phyloP scores from a whole-genome alignment of 2,888 invertebrate genomes.

The Drosophila histrio region DNA sequence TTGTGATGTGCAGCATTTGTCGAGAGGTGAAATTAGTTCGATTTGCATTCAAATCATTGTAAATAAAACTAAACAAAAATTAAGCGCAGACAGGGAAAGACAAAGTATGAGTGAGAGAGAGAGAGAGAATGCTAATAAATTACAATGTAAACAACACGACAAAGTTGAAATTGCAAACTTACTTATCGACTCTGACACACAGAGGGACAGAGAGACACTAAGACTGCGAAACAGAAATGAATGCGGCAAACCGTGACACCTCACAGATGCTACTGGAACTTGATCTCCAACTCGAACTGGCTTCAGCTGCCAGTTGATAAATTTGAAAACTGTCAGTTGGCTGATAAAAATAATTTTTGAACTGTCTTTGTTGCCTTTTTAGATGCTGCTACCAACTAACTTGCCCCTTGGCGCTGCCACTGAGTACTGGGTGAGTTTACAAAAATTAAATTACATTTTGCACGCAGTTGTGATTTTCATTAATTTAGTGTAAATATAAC shows the following conservation, averaged over 20 bases:
- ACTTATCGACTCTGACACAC: conserved; percentile 38
- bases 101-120: background rate
- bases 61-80: conserved; percentile 16
- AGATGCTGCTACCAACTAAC: conserved; percentile 24
- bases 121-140: conserved; percentile 46
- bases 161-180: conserved; percentile 52
- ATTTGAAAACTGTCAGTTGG: conserved; percentile 71
- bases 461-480: conserved; percentile 76
- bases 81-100: background rate
- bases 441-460: conserved; percentile 74
- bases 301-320: conserved; percentile 63
- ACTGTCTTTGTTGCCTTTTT: conserved; percentile 17
- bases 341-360: conserved; percentile 57
- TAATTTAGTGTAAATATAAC: conserved; percentile 73
- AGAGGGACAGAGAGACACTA: background rate
- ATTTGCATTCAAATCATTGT: conserved; percentile 27
- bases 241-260: conserved; percentile 25
- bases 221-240: background rate
- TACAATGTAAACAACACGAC: conserved; percentile 40
- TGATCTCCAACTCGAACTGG: background rate
- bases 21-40: conserved; percentile 39
- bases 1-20: conserved; percentile 35
- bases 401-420: conserved; percentile 36
- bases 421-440: conserved; percentile 7
- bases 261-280: conserved; percentile 36